phyloP scores from a whole-genome alignment of 2,888 invertebrate species.

The Kryphioiulus occultus region DNA sequence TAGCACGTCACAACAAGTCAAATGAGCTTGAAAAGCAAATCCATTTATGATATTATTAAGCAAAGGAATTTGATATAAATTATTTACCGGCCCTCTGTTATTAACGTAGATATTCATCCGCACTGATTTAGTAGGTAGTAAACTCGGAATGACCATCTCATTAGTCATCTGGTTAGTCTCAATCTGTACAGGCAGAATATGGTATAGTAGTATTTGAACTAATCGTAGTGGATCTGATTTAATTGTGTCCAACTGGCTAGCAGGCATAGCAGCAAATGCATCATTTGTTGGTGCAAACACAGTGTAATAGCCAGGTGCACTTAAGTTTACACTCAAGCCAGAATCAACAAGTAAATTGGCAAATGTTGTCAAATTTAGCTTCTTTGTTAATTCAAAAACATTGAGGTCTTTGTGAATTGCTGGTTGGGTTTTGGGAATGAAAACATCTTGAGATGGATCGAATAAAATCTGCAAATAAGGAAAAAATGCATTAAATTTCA shows the following conservation, averaged over 20 bases:
- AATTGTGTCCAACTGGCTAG: slow-evolving; percentile 46
- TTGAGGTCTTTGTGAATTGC: slow-evolving; percentile 44
- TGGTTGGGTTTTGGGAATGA: slow-evolving; percentile 43
- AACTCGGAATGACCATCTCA: slow-evolving; percentile 50
- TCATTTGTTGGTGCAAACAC: slow-evolving; percentile 50
- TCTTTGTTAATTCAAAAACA: slow-evolving; percentile 47
- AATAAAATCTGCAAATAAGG: slow-evolving; percentile 37
- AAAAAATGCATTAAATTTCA: background rate
- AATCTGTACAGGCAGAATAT: slow-evolving; percentile 44
- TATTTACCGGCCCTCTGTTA: slow-evolving; percentile 48
- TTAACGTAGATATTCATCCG: slow-evolving; percentile 52
- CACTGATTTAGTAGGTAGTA: slow-evolving; percentile 43
- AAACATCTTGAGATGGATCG: slow-evolving; percentile 40
- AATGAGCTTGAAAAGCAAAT: background rate
- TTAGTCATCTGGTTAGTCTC: slow-evolving; percentile 46
- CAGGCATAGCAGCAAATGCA: slow-evolving; percentile 50
- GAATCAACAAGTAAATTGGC: slow-evolving; percentile 36
- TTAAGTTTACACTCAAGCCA: slow-evolving; percentile 46
- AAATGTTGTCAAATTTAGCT: slow-evolving; percentile 49
- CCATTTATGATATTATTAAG: too few species aligned
- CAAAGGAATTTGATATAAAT: too few species aligned
- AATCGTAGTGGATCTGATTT: slow-evolving; percentile 29
- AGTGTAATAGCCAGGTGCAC: slow-evolving; percentile 42
- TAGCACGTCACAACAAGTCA: background rate
- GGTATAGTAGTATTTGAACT: slow-evolving; percentile 48